A percentile compares a stretch with the other conserved stretches of the same genome.
phyloP scores from a whole-genome alignment of 92 coral and sea anemone species.

The Virgularia gustaviana region DNA sequence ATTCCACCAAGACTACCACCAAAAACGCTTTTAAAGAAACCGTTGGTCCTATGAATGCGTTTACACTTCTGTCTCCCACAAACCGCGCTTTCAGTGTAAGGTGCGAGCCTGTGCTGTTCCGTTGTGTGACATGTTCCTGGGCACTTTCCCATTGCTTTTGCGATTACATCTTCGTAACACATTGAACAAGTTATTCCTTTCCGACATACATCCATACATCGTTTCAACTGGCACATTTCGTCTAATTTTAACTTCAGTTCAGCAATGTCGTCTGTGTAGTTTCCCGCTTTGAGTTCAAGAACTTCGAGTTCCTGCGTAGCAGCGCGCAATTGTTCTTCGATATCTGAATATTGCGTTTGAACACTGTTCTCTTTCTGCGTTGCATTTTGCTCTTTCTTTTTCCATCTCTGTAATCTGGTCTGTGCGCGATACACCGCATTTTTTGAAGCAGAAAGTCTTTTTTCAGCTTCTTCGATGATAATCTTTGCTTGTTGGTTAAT shows the following conservation, averaged over 20 bases:
- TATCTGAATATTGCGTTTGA: no score
- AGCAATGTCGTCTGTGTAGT: neutral
- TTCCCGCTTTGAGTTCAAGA: neutral
- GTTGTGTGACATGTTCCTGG: conserved; percentile 56
- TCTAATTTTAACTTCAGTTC: conserved; percentile 42
- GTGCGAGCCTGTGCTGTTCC: conserved; percentile 39
- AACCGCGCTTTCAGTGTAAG: conserved; percentile 20
- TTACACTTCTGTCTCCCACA: conserved; percentile 41
- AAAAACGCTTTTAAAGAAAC: neutral
- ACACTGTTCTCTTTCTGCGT: no score
- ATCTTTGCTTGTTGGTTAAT: neutral
- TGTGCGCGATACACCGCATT: conserved; percentile 18
- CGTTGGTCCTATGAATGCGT: conserved; percentile 11
- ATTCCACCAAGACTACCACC: neutral
- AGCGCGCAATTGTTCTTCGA: neutral
- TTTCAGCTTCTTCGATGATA: conserved; percentile 13
- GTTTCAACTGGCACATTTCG: conserved; percentile 43
- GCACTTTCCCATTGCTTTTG: conserved; percentile 58
- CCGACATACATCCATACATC: conserved; percentile 53
- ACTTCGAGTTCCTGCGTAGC: conserved; percentile 32
- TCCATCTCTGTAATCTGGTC: neutral
- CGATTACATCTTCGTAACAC: conserved; percentile 53
- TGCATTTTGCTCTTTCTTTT: no score
- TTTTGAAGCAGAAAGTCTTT: neutral
- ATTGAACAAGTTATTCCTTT: conserved; percentile 52